Evolutionary conservation across 2,797 vertebrate species (phyloP).

Genomic region (Tauraco hartlaubi): DNA sequence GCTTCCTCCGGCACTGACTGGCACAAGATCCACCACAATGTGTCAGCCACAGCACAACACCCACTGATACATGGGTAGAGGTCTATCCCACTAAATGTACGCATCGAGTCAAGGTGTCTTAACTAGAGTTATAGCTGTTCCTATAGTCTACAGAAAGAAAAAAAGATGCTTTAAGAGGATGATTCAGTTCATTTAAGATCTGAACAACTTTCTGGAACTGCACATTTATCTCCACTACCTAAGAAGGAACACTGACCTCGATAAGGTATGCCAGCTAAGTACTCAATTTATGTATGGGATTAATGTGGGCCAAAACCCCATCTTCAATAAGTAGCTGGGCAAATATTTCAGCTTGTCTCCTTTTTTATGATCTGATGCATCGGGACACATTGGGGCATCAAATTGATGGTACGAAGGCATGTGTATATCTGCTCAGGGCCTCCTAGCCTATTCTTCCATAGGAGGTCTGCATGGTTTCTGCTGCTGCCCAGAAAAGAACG

Average conservation of each 20-base stretch:
- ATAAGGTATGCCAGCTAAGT: not conserved
- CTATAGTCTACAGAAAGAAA: not conserved
- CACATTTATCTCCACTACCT: not conserved
- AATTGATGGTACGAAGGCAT: not conserved
- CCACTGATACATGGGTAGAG: not conserved
- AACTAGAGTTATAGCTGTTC: not conserved
- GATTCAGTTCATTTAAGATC: not conserved
- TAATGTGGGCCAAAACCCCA: not conserved
- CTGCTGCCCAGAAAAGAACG: not conserved
- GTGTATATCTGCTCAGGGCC: not conserved
- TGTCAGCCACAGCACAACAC: not conserved
- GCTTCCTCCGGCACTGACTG: not conserved
- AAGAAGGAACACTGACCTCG: not conserved
- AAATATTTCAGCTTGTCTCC: not conserved
- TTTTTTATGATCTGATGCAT: not conserved
- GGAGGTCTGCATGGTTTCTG: not conserved
- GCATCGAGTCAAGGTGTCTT: not conserved
- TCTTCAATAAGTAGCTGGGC: not conserved
- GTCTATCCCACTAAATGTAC: not conserved
- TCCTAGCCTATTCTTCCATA: not conserved
- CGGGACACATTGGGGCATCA: not conserved
- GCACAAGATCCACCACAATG: not conserved
- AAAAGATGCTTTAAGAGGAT: not conserved
- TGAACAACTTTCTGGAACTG: not conserved
- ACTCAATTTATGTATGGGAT: slow-evolving; percentile 3